Evolutionary conservation across 2,797 vertebrate genomes (phyloP).

Genomic region (Macropus fuliginosus): DNA sequence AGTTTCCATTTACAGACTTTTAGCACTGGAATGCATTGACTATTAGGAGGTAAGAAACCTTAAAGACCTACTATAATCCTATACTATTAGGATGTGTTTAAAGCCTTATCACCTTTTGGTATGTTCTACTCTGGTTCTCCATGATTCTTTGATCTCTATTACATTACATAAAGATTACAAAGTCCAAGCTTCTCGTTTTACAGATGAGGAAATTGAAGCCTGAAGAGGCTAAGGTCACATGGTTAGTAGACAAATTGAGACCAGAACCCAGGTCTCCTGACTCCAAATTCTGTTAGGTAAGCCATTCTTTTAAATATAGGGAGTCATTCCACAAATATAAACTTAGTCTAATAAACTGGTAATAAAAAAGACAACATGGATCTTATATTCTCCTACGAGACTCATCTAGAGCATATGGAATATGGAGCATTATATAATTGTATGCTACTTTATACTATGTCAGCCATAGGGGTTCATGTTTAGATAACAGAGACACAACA

Average conservation of each 20-base stretch:
- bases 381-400: slow-evolving; percentile 29
- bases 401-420: slow-evolving; percentile 9
- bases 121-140: neutral
- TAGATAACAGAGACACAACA: slow-evolving; percentile 29
- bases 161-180: neutral
- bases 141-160: neutral
- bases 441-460: slow-evolving; percentile 36
- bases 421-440: neutral
- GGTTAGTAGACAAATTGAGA: neutral
- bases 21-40: neutral
- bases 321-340: slow-evolving; percentile 36
- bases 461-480: slow-evolving; percentile 4
- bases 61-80: neutral
- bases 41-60: neutral
- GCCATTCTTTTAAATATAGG: slow-evolving; percentile 24
- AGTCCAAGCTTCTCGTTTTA: neutral
- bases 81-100: neutral
- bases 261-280: no score
- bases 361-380: slow-evolving; percentile 9
- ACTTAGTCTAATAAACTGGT: slow-evolving; percentile 36
- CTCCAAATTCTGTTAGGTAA: neutral
- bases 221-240: neutral
- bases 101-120: neutral
- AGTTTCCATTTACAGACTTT: neutral
- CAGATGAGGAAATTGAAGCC: neutral